Evolutionary conservation across 2,797 vertebrate genomes (phyloP).

Genomic region (Xyrichtys novacula): DNA sequence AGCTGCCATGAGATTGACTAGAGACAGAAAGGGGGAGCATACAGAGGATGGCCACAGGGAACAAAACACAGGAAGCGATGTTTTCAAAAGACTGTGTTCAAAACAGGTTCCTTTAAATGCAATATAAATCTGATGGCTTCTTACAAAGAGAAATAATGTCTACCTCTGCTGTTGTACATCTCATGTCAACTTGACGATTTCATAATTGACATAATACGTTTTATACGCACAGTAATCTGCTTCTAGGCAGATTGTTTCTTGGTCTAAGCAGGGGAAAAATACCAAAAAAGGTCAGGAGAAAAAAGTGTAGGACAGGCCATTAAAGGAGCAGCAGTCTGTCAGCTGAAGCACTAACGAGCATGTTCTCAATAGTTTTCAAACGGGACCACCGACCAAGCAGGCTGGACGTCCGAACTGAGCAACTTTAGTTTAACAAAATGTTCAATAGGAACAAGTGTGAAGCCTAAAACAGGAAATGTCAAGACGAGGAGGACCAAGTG

Average conservation of each 20-base stretch:
- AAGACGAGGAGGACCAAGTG: not conserved
- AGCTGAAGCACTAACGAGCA: not conserved
- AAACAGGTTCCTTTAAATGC: slow-evolving; percentile 42
- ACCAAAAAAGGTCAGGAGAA: slow-evolving; percentile 78
- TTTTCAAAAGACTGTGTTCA: slow-evolving; percentile 35
- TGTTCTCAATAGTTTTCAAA: not conserved
- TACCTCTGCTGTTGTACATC: not conserved
- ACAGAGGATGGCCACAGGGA: slow-evolving; percentile 49
- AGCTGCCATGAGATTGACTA: slow-evolving; percentile 73
- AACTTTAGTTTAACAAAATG: not conserved
- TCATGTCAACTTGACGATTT: not conserved
- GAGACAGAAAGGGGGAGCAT: slow-evolving; percentile 61
- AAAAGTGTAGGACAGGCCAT: slow-evolving; percentile 30
- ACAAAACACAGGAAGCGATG: slow-evolving; percentile 42
- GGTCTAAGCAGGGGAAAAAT: slow-evolving; percentile 46
- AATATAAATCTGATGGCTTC: slow-evolving; percentile 16
- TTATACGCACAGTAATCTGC: slow-evolving; percentile 1
- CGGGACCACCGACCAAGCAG: slow-evolving; percentile 9
- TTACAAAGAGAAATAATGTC: not conserved
- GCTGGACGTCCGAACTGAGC: no score
- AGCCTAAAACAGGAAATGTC: slow-evolving; percentile 48
- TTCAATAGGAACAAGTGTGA: not conserved
- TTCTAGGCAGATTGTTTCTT: slow-evolving; percentile 7
- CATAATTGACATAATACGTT: not conserved
- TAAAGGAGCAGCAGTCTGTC: slow-evolving; percentile 1